Evolutionary conservation across 2,797 vertebrate species (phyloP), one percentile per base, ranked within the genome.

Genomic region (Carapus acus): DNA sequence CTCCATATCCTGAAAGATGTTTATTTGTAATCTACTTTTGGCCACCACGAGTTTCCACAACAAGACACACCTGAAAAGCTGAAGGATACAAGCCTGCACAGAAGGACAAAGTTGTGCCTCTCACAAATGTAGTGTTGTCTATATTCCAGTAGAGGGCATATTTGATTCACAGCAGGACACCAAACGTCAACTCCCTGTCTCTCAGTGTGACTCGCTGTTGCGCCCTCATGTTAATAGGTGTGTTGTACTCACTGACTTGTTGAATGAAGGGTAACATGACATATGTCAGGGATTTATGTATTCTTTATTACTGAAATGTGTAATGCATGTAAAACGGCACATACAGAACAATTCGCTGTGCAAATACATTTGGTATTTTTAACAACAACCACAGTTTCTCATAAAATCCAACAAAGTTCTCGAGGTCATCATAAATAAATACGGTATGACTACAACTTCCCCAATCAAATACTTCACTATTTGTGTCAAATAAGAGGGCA

Each of bases 221-320:
- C 11, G 27, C 44, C 43, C 54, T 70, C 22, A 33, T 29, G 39
- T 38, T 54, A 41, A 62, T n/a, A n/a, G n/a, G n/a, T n/a, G n/a
- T n/a, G n/a, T n/a, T n/a, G n/a, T n/a, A n/a, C n/a, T 33, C 6
- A 33, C 31, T 33, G 6, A 11, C n/a, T n/a, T n/a, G n/a, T 11
- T 33, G 31, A 33, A 33, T 33, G 31, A 33, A 33, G 31, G 2
- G 14, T 2, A 33, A 8, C 9, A 37, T 8, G 15, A 13, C 3
- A 4, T 9, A 43, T 9, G 24, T 9, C 4, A 27, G 31, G 14
- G 76, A 71, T 62, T 60, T 66, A 75, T 65, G 58, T 77, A 83
- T 84, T 76, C 81, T 87, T 77, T 80, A 86, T 84, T 86, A 83
- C 73, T 71, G 69, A 88, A 88, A 86, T 67, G 80, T 83, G 73